phyloP scores from a whole-genome alignment of 2,888 invertebrate genomes.

The Troides aeacus region DNA sequence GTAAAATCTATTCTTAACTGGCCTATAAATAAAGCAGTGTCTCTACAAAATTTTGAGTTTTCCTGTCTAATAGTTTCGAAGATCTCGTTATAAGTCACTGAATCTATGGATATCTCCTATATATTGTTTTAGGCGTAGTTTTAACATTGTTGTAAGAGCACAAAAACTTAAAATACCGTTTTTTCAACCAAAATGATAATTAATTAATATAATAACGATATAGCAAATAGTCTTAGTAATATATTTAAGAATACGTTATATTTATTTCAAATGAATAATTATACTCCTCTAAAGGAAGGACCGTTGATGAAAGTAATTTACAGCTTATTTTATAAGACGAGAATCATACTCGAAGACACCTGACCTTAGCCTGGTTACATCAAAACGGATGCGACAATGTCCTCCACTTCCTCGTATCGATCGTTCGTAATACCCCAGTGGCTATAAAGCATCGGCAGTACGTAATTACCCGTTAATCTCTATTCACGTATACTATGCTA shows the following conservation, averaged over 20 bases:
- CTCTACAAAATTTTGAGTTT: no score
- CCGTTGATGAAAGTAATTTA: neutral
- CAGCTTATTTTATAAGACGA: neutral
- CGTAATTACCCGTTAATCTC: slow-evolving; percentile 28
- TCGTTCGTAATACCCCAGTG: slow-evolving; percentile 17
- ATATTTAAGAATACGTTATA: no score
- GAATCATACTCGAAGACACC: neutral
- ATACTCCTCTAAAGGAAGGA: neutral
- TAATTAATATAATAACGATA: no score
- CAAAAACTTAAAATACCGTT: no score
- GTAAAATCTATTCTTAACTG: no score
- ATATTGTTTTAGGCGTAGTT: neutral
- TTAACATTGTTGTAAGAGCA: neutral
- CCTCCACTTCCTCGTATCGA: slow-evolving; percentile 19
- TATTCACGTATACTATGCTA: slow-evolving; percentile 4
- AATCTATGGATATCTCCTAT: no score
- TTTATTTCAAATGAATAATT: neutral
- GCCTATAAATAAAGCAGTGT: no score
- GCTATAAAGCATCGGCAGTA: slow-evolving; percentile 12
- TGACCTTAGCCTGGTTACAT: slow-evolving; percentile 20
- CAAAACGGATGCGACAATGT: slow-evolving; percentile 19
- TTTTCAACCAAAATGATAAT: no score
- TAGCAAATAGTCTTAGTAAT: no score
- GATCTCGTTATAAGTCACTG: no score
- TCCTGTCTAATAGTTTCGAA: no score